Conservation (phyloP, 2,888 invertebrate genomes). For the Eupsilia transversa region DNA sequence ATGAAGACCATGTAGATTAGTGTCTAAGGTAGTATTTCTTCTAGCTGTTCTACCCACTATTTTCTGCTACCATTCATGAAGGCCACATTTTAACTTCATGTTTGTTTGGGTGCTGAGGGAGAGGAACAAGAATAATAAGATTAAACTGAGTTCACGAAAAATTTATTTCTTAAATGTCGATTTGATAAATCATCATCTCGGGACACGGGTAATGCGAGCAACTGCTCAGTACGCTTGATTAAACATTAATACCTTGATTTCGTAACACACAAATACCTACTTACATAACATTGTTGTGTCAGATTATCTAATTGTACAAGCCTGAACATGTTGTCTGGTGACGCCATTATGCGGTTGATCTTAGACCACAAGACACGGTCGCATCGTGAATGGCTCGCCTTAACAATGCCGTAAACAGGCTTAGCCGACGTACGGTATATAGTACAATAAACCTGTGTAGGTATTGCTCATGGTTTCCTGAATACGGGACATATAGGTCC, state of each 20-base stretch:
- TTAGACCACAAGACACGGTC: conserved; percentile 63
- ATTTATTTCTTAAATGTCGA: not conserved
- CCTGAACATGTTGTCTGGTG: conserved; percentile 40
- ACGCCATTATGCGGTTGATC: conserved; percentile 59
- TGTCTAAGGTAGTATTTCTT: not conserved
- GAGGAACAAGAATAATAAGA: not conserved
- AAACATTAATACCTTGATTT: conserved; percentile 2
- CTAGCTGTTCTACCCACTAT: not conserved
- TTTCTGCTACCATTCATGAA: not conserved
- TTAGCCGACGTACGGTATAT: conserved; percentile 46
- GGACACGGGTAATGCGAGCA: not conserved
- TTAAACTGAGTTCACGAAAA: not conserved
- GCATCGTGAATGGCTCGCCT: conserved; percentile 59
- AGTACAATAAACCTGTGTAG: conserved; percentile 30
- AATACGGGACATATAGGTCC: conserved; percentile 1
- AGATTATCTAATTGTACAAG: conserved; percentile 50
- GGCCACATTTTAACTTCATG: not conserved
- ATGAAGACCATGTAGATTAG: no score
- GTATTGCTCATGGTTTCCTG: conserved; percentile 30
- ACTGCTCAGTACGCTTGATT: not conserved
- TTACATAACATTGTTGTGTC: not conserved
- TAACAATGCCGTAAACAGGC: conserved; percentile 60
- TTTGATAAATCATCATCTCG: not conserved
- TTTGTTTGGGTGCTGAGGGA: not conserved
- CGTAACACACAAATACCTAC: conserved; percentile 22